Percentiles rank a stretch among this genome's conserved stretches.
Evolutionary conservation across 2,888 invertebrate species (phyloP).

Genomic region (Pyrochroa serraticornis): DNA sequence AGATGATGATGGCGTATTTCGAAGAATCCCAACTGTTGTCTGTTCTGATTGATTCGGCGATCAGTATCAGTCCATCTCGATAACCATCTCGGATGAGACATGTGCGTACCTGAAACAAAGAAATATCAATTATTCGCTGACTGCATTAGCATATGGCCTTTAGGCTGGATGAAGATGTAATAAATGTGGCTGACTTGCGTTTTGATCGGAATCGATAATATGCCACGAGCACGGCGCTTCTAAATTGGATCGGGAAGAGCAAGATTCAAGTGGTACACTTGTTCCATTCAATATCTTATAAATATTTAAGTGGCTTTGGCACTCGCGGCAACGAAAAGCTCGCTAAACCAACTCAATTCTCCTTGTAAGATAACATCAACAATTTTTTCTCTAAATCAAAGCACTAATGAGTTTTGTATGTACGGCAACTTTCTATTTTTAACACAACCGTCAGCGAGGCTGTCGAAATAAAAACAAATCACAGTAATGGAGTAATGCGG

Average conservation of each 20-base stretch:
- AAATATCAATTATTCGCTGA: constrained; percentile 25
- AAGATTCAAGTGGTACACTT: background rate
- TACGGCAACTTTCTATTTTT: no score
- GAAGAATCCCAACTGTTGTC: constrained; percentile 24
- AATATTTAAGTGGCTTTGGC: constrained; percentile 5
- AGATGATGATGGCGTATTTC: constrained; percentile 8
- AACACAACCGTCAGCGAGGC: no score
- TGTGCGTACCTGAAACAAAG: constrained; percentile 31
- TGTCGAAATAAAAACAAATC: no score
- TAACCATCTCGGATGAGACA: constrained; percentile 25
- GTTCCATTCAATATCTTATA: constrained; percentile 1
- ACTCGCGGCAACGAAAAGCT: no score
- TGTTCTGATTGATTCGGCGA: constrained; percentile 27
- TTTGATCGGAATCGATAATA: background rate
- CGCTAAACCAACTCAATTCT: no score
- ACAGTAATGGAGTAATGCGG: no score
- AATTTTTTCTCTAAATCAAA: no score
- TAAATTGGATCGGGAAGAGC: no score
- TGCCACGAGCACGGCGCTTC: background rate
- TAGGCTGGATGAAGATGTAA: constrained; percentile 14
- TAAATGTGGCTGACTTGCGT: constrained; percentile 14
- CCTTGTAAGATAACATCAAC: no score
- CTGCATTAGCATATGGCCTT: constrained; percentile 14
- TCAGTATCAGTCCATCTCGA: constrained; percentile 25
- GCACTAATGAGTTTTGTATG: no score